These are phyloP conservation scores for Pristis pectinata DNA, from an alignment of 2,797 vertebrate genomes.

Conservation along the genomic window DNA sequence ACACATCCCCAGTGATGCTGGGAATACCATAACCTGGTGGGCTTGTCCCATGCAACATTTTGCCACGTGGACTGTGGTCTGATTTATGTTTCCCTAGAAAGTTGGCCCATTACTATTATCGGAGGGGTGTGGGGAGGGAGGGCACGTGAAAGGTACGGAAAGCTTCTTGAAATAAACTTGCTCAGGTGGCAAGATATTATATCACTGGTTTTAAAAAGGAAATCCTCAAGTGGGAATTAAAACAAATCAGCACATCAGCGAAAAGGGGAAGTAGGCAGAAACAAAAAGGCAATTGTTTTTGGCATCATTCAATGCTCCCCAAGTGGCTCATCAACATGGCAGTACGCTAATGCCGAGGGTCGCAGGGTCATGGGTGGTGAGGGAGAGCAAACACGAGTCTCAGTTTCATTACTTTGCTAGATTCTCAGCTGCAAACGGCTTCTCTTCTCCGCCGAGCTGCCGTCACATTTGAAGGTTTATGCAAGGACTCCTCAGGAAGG, in stretches of 20 bases:
- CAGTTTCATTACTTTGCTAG: background rate
- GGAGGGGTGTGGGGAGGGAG: background rate
- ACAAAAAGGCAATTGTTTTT: background rate
- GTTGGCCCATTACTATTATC: too few species aligned
- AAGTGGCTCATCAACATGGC: background rate
- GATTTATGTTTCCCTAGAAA: background rate
- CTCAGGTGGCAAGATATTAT: conserved; percentile 18
- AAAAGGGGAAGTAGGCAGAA: background rate
- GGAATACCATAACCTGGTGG: background rate
- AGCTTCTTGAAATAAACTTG: conserved; percentile 14
- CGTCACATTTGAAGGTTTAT: background rate
- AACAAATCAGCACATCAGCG: background rate
- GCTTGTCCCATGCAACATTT: too few species aligned
- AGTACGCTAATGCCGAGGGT: background rate
- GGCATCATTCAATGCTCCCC: conserved; percentile 12
- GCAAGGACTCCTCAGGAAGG: background rate
- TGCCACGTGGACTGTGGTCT: background rate
- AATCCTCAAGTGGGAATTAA: conserved; percentile 21
- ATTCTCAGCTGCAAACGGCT: background rate
- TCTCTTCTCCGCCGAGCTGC: background rate
- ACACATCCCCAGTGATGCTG: background rate
- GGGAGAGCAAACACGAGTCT: background rate
- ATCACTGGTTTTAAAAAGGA: background rate
- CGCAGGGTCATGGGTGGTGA: background rate
- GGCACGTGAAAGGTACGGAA: background rate